Conservation (phyloP, 2,888 invertebrate genomes). For the Xanthorhoe designata region DNA sequence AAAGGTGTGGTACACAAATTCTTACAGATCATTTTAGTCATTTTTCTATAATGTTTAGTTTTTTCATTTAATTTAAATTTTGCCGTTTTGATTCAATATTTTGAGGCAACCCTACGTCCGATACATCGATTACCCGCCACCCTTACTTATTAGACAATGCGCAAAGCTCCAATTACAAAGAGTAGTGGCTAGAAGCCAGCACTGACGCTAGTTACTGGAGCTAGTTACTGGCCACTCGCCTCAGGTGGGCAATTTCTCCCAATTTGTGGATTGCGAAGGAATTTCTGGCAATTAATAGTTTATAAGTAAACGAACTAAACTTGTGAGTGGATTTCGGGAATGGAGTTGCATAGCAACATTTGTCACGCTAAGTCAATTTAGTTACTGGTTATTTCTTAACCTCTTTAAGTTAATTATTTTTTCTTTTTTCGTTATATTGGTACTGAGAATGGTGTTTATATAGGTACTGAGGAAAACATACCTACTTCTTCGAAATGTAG, state of each 20-base stretch:
- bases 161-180: constrained; percentile 23
- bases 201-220: constrained; percentile 15
- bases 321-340: constrained; percentile 5
- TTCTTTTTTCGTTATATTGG: too few species aligned
- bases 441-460: too few species aligned
- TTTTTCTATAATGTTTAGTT: too few species aligned
- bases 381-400: not conserved
- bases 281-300: constrained; percentile 24
- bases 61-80: too few species aligned
- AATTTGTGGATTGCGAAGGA: constrained; percentile 21
- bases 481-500: too few species aligned
- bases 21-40: too few species aligned
- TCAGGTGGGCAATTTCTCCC: constrained; percentile 16
- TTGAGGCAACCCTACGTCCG: constrained; percentile 16
- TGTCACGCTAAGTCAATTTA: not conserved
- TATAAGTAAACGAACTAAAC: constrained; percentile 19
- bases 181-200: constrained; percentile 13
- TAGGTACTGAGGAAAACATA: too few species aligned
- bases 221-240: constrained; percentile 20
- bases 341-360: constrained; percentile 4
- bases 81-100: not conserved
- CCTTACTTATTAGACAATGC: constrained; percentile 25
- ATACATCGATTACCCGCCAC: constrained; percentile 21
- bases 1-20: too few species aligned
- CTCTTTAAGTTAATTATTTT: not conserved